phyloP scores from a whole-genome alignment of 1,140 invertebrate genomes.

The Hirudo medicinalis region DNA sequence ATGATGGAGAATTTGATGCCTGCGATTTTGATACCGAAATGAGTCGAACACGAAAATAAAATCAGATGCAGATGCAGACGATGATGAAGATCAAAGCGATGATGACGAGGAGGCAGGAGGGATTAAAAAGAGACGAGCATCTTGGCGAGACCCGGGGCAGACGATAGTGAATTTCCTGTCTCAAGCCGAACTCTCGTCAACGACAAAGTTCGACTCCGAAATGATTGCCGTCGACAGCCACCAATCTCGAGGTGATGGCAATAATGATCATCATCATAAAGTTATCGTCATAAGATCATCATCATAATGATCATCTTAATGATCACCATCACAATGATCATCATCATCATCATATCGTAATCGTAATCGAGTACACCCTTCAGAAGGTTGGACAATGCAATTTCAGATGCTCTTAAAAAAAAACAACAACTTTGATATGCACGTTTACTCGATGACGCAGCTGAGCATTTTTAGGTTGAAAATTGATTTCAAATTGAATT shows the following conservation, averaged over 20 bases:
- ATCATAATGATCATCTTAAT: not conserved
- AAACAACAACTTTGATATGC: too few species aligned
- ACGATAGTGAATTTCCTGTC: slow-evolving; percentile 3
- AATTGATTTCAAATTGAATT: too few species aligned
- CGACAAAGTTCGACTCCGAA: not conserved
- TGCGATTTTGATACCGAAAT: too few species aligned
- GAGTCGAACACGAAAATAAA: too few species aligned
- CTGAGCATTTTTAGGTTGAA: too few species aligned
- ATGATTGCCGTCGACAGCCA: not conserved
- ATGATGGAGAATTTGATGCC: not conserved
- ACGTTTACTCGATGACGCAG: too few species aligned
- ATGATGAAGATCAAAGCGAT: not conserved
- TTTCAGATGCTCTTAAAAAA: too few species aligned
- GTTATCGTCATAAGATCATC: not conserved
- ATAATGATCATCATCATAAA: not conserved
- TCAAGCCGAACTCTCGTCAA: not conserved
- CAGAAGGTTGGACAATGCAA: too few species aligned
- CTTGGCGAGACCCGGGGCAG: not conserved
- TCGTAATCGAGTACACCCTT: too few species aligned
- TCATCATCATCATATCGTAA: too few species aligned
- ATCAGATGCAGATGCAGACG: not conserved
- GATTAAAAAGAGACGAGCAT: not conserved
- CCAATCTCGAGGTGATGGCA: not conserved
- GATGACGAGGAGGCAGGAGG: not conserved
- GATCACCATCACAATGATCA: too few species aligned